These are phyloP conservation scores for Leptobrachium ailaonicum DNA, from an alignment of 2,113 vertebrate species.

Conservation along the genomic window DNA sequence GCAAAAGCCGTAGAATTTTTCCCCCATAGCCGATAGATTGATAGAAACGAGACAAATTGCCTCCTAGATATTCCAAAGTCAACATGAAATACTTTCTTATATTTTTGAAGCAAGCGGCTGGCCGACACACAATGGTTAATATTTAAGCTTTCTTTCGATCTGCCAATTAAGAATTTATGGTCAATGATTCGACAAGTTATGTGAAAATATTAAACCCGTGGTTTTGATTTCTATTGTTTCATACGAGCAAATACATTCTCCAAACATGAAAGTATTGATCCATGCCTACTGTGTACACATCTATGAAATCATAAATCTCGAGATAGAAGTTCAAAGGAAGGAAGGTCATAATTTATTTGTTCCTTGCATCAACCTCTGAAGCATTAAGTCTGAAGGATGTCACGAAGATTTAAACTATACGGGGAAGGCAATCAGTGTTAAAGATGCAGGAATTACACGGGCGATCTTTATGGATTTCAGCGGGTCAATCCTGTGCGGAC, in stretches of 20 bases:
- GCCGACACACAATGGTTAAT: background rate
- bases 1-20: too few species aligned
- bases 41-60: too few species aligned
- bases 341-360: slow-evolving; percentile 19
- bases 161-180: too few species aligned
- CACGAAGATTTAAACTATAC: slow-evolving; percentile 19
- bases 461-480: too few species aligned
- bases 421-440: slow-evolving; percentile 7
- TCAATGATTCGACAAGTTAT: slow-evolving; percentile 17
- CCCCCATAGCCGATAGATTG: too few species aligned
- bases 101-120: too few species aligned
- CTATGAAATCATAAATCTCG: slow-evolving; percentile 26
- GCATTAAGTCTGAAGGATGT: slow-evolving; percentile 28
- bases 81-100: too few species aligned
- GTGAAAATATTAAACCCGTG: slow-evolving; percentile 10
- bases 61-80: too few species aligned
- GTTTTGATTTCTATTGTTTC: slow-evolving; percentile 5
- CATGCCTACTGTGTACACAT: background rate
- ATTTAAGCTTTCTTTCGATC: too few species aligned
- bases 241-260: slow-evolving; percentile 2
- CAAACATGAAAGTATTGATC: slow-evolving; percentile 32
- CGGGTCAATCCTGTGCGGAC: too few species aligned
- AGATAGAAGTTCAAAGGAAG: slow-evolving; percentile 10
- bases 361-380: slow-evolving; percentile 10
- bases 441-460: background rate